Conservation (phyloP, 2,888 invertebrate genomes). For the Atrina japonica region DNA sequence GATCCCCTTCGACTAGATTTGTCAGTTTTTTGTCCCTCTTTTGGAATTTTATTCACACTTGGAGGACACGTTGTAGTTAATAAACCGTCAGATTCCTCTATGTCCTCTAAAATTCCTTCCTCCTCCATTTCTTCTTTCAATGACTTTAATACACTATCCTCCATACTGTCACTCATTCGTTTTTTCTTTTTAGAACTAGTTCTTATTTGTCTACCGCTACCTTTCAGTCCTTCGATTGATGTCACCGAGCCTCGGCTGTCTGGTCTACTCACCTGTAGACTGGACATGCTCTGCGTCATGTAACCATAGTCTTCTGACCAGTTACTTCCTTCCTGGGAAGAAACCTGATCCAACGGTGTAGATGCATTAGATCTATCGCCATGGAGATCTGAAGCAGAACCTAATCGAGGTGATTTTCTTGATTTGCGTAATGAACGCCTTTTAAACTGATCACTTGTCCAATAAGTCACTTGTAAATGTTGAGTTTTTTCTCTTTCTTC, state of each 20-base stretch:
- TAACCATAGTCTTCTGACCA: slow-evolving; percentile 68
- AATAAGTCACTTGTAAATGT: slow-evolving; percentile 75
- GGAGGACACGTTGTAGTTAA: slow-evolving; percentile 7
- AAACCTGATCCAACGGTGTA: slow-evolving; percentile 66
- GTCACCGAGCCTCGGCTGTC: slow-evolving; percentile 65
- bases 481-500: slow-evolving; percentile 77
- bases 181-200: slow-evolving; percentile 63
- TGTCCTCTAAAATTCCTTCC: slow-evolving; percentile 60
- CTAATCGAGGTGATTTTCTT: slow-evolving; percentile 56
- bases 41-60: neutral
- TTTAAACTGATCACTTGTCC: slow-evolving; percentile 62
- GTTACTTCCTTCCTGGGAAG: slow-evolving; percentile 59
- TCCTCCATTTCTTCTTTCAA: slow-evolving; percentile 71
- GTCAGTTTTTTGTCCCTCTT: neutral
- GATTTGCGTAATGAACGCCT: slow-evolving; percentile 56
- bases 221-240: slow-evolving; percentile 39
- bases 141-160: slow-evolving; percentile 65
- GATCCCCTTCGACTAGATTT: slow-evolving; percentile 1
- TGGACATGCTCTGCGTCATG: slow-evolving; percentile 56
- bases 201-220: slow-evolving; percentile 46
- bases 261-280: slow-evolving; percentile 57
- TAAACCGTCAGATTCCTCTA: slow-evolving; percentile 58
- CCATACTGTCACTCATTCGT: slow-evolving; percentile 61
- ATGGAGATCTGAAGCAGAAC: slow-evolving; percentile 58
- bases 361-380: slow-evolving; percentile 67